Evolutionary conservation across 2,888 invertebrate species (phyloP).

Genomic region (Atrina japonica): DNA sequence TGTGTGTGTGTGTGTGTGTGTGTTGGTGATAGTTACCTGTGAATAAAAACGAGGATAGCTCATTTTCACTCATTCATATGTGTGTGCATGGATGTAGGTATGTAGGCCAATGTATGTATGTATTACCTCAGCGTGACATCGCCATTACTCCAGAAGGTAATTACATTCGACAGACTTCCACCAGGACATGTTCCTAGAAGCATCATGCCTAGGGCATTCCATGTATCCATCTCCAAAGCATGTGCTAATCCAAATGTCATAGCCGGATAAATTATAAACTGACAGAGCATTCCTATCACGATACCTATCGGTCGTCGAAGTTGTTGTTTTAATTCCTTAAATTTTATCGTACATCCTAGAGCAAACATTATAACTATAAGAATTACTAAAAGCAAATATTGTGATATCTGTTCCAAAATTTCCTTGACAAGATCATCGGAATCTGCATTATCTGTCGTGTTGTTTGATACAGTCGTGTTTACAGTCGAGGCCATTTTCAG

Average conservation of each 20-base stretch:
- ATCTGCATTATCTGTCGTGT: too few relatives aligned
- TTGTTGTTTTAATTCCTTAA: slow-evolving; percentile 18
- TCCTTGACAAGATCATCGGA: too few relatives aligned
- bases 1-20: too few relatives aligned
- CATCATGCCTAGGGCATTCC: slow-evolving; percentile 38
- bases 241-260: slow-evolving; percentile 35
- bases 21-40: too few relatives aligned
- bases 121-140: slow-evolving; percentile 38
- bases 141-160: slow-evolving; percentile 33
- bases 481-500: too few relatives aligned
- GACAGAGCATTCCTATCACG: slow-evolving; percentile 28
- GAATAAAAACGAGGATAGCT: not conserved
- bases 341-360: slow-evolving; percentile 36
- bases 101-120: too few relatives aligned
- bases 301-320: slow-evolving; percentile 25
- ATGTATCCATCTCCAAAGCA: slow-evolving; percentile 25
- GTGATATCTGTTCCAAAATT: too few relatives aligned
- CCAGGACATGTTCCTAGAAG: slow-evolving; percentile 38
- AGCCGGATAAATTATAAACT: slow-evolving; percentile 36
- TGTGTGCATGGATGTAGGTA: too few relatives aligned
- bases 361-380: slow-evolving; percentile 32
- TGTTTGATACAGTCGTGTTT: too few relatives aligned
- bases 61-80: too few relatives aligned
- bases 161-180: slow-evolving; percentile 35
- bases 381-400: slow-evolving; percentile 6